Evolutionary conservation across 2,888 invertebrate genomes (phyloP), one percentile per base, ranked within the genome.

Genomic region (Corythucha ciliata): DNA sequence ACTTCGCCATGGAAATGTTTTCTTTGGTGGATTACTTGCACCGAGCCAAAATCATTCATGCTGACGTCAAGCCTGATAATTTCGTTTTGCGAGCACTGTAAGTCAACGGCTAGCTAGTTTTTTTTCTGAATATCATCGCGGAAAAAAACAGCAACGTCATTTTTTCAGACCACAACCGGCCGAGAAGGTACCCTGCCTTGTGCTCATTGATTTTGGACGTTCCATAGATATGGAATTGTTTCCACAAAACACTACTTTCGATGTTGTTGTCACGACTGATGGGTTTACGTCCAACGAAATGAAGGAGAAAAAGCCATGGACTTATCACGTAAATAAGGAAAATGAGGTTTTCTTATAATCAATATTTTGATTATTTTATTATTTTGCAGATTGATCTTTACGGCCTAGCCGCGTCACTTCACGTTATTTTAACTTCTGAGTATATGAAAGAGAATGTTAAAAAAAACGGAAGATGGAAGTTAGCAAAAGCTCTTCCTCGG

Each of bases 41-140:
- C 67, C 48, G 81, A 61, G 81, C 83, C 58, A 76, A 82, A 65
- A 90, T 96, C 56, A 90, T 96, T 59, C 96, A 96, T 66, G 93
- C 86, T 0, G 96, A 96, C 65, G 80, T 96, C 48, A 96, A 96
- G 67, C 91, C 94, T 0, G 96, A 96, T 67, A 96, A 96, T 71
- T 85, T 94, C 67, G 71, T 94, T 58, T 68, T 94, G 4, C 79
- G 78, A 75, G 75, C 76, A 66, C 73, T 79, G 81, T 82, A 72
- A 75, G 78, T 75, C 6, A 7, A 37, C 37, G 10, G 37, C 14
- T 16, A 36, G 37, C 12, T 36, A 16, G 8, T 16, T 14, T 10
- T 12, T 8, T 8, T 10, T 12, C 16, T 16, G 12, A 36, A 10
- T 36, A 12, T 16, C 8, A 7, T 8, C 14, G 8, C 16, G 8